phyloP scores from a whole-genome alignment of 2,113 vertebrate species.

The Ptychochromis oligacanthus region DNA sequence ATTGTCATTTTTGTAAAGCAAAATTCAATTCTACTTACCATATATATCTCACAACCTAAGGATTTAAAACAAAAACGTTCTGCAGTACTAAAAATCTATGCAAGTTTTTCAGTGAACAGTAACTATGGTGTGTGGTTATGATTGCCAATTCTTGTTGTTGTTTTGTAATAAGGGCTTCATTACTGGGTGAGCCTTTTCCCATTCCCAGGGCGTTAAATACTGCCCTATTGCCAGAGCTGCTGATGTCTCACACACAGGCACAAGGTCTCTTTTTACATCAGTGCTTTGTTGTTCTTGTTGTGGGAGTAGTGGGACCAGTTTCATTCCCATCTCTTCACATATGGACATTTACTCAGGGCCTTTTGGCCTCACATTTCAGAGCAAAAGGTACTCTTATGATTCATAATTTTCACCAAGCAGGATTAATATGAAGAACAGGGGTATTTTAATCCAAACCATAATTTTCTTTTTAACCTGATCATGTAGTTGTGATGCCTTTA shows the following conservation, averaged over 20 bases:
- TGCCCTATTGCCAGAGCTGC: background rate
- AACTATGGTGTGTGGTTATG: background rate
- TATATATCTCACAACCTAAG: background rate
- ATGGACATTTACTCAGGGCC: background rate
- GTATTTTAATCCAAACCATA: background rate
- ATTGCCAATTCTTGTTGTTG: background rate
- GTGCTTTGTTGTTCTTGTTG: background rate
- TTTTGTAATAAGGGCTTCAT: background rate
- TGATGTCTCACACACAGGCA: background rate
- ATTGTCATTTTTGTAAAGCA: background rate
- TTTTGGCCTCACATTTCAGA: background rate
- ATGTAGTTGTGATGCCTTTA: background rate
- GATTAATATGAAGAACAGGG: background rate
- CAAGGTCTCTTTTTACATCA: background rate
- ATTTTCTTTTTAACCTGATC: background rate
- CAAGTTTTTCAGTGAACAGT: background rate
- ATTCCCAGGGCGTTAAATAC: background rate
- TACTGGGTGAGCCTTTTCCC: background rate
- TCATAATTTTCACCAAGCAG: background rate
- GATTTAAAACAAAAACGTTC: background rate
- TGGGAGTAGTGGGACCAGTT: background rate
- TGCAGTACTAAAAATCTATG: background rate
- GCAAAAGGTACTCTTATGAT: background rate
- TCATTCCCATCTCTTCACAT: background rate
- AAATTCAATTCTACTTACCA: background rate